Base-by-base conservation (phyloP, 2,888 invertebrate genomes). In the Tetramorium bicarinatum region DNA sequence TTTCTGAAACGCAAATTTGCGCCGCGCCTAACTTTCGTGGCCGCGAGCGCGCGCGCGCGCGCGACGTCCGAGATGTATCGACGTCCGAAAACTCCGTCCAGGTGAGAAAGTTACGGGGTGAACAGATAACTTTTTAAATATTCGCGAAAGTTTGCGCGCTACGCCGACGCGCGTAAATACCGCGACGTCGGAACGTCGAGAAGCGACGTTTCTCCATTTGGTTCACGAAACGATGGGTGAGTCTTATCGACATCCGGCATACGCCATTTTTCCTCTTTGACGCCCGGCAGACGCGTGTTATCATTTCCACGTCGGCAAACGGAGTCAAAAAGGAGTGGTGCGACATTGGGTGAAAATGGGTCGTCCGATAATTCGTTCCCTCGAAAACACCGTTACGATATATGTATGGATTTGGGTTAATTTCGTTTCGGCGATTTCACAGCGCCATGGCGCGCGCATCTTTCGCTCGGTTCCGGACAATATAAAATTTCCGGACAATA, bases 391-490 rank as follows among this genome's bases (percentile, higher is more conserved):
- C 79, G 74, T 59, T 47, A 47, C 74, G 74, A 79, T 79, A 76
- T 49, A 74, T 38, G 74, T 74, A 80, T 80, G 79, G 74, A 80
- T 80, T 80, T 80, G 75, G 79, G 79, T 80, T 80, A 80, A 80
- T 74, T 59, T 74, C 47, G 34, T 80, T 72, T 62, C 34, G 44
- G 2, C 41, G 41, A 75, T 76, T 82, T 62, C 34, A 62, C 41
- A 76, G 38, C 61, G 38, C 61, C 21, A 41, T 18, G 21, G n/a
- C 21, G 44, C n/a, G n/a, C 41, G n/a, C 21, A 18, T 47, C 34
- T 69, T 56, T 69, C n/a, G 21, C 38, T 69, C 21, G 47, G 44
- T 15, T 38, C 2, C 18, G 41, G 47, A 41, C 38, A 64, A 52
- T 52, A 38, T 25, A 18, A 52, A 64, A 41, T 18, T 75, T n/a